Conservation (phyloP, 1,140 invertebrate genomes). For the Rhysida immarginata region DNA sequence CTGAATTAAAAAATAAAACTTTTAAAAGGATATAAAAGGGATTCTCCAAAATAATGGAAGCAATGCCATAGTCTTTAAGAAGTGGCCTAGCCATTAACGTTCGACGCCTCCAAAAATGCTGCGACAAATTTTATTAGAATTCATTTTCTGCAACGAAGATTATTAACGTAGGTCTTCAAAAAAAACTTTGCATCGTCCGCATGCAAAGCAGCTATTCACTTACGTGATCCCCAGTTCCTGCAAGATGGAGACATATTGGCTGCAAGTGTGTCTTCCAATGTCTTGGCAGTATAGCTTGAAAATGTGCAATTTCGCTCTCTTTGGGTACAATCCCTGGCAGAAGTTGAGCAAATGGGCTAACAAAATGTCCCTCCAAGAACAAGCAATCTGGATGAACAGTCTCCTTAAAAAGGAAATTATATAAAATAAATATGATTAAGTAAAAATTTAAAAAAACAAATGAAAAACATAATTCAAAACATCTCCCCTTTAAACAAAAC, state of each 20-base stretch:
- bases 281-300: constrained; percentile 69
- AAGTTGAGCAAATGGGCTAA: constrained; percentile 64
- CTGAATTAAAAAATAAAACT: too few species aligned
- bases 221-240: constrained; percentile 97
- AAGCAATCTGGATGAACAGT: constrained; percentile 54
- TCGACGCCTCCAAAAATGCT: constrained; percentile 84
- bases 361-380: constrained; percentile 73
- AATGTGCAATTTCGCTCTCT: constrained; percentile 61
- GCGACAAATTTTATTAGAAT: too few species aligned
- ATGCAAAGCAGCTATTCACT: too few species aligned
- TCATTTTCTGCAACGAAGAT: too few species aligned
- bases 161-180: too few species aligned
- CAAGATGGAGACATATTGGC: constrained; percentile 84
- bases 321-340: constrained; percentile 73
- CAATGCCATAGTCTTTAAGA: constrained; percentile 76
- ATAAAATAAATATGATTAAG: too few species aligned
- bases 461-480: constrained; percentile 9
- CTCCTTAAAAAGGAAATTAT: too few species aligned
- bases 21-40: constrained; percentile 70
- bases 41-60: constrained; percentile 89
- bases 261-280: constrained; percentile 52
- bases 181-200: too few species aligned
- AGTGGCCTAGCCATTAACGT: constrained; percentile 80
- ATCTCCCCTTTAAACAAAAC: background rate
- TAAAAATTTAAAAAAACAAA: constrained; percentile 20